A percentile compares a stretch with the other conserved stretches of the same genome.
These are phyloP conservation scores for Lamproptera curius DNA, from an alignment of 2,888 invertebrate species.

Conservation along the genomic window DNA sequence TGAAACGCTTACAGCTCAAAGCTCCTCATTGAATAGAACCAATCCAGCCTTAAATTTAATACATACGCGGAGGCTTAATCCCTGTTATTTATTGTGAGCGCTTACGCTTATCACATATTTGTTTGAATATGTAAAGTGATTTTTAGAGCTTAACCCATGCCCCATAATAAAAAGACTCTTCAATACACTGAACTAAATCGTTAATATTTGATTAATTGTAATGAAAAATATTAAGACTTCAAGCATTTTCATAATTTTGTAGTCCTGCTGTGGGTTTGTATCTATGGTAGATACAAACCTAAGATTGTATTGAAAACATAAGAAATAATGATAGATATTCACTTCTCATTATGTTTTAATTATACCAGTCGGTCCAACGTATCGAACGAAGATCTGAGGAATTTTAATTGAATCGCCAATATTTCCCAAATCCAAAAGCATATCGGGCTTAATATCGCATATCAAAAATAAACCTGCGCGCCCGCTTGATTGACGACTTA, in stretches of 20 bases:
- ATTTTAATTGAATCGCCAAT: slow-evolving; percentile 62
- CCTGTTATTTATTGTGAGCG: slow-evolving; percentile 23
- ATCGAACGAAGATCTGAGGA: slow-evolving; percentile 36
- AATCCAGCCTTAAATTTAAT: slow-evolving; percentile 23
- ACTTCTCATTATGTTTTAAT: too few species aligned
- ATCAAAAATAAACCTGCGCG: slow-evolving; percentile 39
- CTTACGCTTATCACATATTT: slow-evolving; percentile 1
- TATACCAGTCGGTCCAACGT: slow-evolving; percentile 8
- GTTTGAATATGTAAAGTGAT: background rate
- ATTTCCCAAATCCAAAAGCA: slow-evolving; percentile 49
- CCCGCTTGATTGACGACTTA: slow-evolving; percentile 63
- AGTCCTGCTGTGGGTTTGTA: too few species aligned
- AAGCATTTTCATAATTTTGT: too few species aligned
- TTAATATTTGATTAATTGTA: too few species aligned
- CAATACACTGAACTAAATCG: too few species aligned
- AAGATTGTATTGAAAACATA: too few species aligned
- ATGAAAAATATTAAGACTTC: too few species aligned
- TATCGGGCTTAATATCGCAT: slow-evolving; percentile 41
- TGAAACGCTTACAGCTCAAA: slow-evolving; percentile 2
- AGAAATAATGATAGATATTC: too few species aligned
- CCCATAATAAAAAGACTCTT: too few species aligned
- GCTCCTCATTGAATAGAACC: slow-evolving; percentile 20
- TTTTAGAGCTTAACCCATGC: too few species aligned
- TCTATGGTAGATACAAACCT: too few species aligned
- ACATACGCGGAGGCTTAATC: slow-evolving; percentile 25